phyloP scores from a whole-genome alignment of 2,113 vertebrate genomes.

The Poeciliopsis occidentalis region DNA sequence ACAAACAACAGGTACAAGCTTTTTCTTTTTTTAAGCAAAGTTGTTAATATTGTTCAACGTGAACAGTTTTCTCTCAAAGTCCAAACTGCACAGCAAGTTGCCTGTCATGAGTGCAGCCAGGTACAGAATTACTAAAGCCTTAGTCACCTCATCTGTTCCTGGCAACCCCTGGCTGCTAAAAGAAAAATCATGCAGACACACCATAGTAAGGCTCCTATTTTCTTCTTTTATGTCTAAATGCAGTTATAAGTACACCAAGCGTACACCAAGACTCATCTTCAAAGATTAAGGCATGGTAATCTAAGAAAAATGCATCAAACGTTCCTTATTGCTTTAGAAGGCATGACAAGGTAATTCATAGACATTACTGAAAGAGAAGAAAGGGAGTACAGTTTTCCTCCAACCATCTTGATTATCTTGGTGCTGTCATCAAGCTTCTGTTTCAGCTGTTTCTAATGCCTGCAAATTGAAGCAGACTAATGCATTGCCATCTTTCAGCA shows the following conservation, averaged over 20 bases:
- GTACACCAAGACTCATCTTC: not conserved
- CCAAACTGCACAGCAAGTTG: too few species aligned
- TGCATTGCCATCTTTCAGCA: not conserved
- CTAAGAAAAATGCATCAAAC: not conserved
- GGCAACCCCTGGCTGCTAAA: slow-evolving; percentile 13
- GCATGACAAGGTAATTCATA: not conserved
- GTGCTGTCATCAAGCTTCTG: not conserved
- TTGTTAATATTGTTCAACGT: too few species aligned
- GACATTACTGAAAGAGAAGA: not conserved
- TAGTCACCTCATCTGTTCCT: slow-evolving; percentile 39
- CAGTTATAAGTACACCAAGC: not conserved
- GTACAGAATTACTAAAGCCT: slow-evolving; percentile 40
- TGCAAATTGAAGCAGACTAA: not conserved
- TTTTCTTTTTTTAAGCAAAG: too few species aligned
- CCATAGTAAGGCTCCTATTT: not conserved
- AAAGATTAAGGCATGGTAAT: not conserved
- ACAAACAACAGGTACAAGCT: slow-evolving; percentile 3
- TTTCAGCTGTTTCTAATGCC: not conserved
- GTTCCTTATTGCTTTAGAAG: not conserved
- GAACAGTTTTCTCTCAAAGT: too few species aligned
- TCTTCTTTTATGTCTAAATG: not conserved
- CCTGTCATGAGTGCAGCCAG: slow-evolving; percentile 32
- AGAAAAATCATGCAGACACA: slow-evolving; percentile 7
- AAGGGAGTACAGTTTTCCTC: not conserved
- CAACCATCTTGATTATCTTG: not conserved